These are phyloP conservation scores for Limnothrissa miodon DNA, from an alignment of 2,113 vertebrate species.

Conservation along the genomic window DNA sequence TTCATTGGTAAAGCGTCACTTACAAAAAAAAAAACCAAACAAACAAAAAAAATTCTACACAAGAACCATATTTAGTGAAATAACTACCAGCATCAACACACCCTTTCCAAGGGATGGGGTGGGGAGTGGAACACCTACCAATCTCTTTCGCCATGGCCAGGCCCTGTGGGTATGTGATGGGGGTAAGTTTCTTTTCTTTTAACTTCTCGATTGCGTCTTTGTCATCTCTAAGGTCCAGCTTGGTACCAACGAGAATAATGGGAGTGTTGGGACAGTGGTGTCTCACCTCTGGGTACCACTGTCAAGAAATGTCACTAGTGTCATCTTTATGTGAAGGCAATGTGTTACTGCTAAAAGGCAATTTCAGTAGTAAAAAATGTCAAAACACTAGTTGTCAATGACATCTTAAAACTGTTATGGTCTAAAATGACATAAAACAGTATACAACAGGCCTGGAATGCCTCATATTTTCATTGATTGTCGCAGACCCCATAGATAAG, in stretches of 20 bases:
- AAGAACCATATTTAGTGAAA: background rate
- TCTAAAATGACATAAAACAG: background rate
- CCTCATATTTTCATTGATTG: no score
- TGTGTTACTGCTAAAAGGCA: no score
- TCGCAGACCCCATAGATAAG: no score
- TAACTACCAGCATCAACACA: background rate
- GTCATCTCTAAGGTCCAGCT: slow-evolving; percentile 93
- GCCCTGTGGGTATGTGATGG: slow-evolving; percentile 96
- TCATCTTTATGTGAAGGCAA: background rate
- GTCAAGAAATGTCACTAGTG: background rate
- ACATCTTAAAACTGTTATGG: background rate
- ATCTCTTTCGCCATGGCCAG: slow-evolving; percentile 98
- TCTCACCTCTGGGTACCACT: slow-evolving; percentile 97
- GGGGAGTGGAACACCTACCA: slow-evolving; percentile 65
- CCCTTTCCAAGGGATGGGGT: background rate
- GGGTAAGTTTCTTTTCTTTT: slow-evolving; percentile 95
- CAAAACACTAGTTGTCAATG: background rate
- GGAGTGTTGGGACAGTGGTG: slow-evolving; percentile 97
- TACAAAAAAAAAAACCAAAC: no score
- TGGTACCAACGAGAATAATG: slow-evolving; percentile 96
- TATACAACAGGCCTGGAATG: background rate
- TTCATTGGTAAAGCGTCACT: no score
- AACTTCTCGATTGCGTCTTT: slow-evolving; percentile 97
- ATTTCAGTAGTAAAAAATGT: no score
- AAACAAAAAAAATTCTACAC: no score